Base-by-base conservation (phyloP, 2,797 vertebrate genomes). In the Nannoperca obscura region DNA sequence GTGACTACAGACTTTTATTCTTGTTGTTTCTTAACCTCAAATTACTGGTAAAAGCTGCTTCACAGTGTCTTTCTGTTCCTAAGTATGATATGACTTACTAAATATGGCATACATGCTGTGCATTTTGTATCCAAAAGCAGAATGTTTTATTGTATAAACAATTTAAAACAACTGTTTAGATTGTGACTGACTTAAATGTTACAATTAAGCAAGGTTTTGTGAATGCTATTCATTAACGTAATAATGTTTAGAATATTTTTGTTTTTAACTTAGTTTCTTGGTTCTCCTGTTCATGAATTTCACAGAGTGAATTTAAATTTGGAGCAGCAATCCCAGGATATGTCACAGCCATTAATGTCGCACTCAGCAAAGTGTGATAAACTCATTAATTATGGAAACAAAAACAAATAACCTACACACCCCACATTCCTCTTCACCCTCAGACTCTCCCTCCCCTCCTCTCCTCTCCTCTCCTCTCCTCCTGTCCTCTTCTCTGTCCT, bases 331-430 rank as follows among this genome's bases (percentile, higher is more conserved):
- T 63, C 27, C 36, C 8, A 12, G 58, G 22, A 78, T 64, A 58
- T 76, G 52, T 74, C 47, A 36, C 3, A 1, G 66, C 32, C 55
- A 46, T 61, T 20, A 57, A 73, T 55, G 59, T 76, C 6, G 38
- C 66, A 70, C 70, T 62, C 50, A 24, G 36, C 9, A 67, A 78
- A 70, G 38, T 80, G 72, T 17, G 58, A 76, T 72, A 71, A 75
- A 80, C 34, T 64, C 34, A 71, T 70, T 71, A 49, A 78, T 58
- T 42, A 78, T 52, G 64, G n/a, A 74, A 80, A 84, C 32, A 64
- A 64, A 82, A 85, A 82, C 63, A 83, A 83, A 83, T 59, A 64
- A 54, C 58, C 57, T 53, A 70, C 70, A 74, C 30, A 32, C 40
- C 42, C 46, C 40, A 34, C 53, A 44, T 76, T 66, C 46, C 53